Evolutionary conservation across 1,140 invertebrate species (phyloP), one percentile per base, ranked within the genome.

Genomic region (Hirudo medicinalis): DNA sequence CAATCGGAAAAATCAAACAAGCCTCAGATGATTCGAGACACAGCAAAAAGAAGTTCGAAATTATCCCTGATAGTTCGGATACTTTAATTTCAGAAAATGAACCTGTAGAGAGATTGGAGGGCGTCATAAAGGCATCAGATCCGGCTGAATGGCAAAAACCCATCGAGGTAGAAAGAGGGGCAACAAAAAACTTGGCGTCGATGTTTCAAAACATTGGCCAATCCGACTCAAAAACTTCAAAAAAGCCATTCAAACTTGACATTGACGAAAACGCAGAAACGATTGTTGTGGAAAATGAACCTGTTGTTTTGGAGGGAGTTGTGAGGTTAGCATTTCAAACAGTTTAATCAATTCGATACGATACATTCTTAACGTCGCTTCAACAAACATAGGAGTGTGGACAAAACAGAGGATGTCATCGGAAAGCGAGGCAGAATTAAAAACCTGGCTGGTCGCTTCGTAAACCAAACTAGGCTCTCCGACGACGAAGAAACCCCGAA

Each of bases 381-480:
- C 22, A 19, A 11, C 19, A 13, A 63, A 63, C 57, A 11, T 49
- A 63, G 57, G 53, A 70, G 69, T n/a, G 69, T 54, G 22, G 69
- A 70, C 53, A 70, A 70, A 49, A 70, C 69, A 49, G 69, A 70
- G 53, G 69, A 70, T 53, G 53, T 70, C 19, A 70, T 70, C 25
- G 69, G 69, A 20, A 70, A 70, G 69, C 54, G 53, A 70, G 69
- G 69, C 3, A 40, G 69, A 22, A 70, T 70, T 22, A 70, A 70
- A 53, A 70, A 70, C 22, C 25, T 70, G 32, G 69, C 69, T 22
- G 69, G 53, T 20, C 40, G 69, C 22, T 70, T 70, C 25, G 49
- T 53, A 25, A 70, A 70, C 25, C 69, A 36, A 22, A 36, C 40
- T 5, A 49, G 19, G 43, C 22, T 20, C 43, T 36, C n/a, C 43